A percentile compares a stretch with the other conserved stretches of the same genome.
Conservation (phyloP, 2,113 vertebrate species). For the Oncorhynchus masou region DNA sequence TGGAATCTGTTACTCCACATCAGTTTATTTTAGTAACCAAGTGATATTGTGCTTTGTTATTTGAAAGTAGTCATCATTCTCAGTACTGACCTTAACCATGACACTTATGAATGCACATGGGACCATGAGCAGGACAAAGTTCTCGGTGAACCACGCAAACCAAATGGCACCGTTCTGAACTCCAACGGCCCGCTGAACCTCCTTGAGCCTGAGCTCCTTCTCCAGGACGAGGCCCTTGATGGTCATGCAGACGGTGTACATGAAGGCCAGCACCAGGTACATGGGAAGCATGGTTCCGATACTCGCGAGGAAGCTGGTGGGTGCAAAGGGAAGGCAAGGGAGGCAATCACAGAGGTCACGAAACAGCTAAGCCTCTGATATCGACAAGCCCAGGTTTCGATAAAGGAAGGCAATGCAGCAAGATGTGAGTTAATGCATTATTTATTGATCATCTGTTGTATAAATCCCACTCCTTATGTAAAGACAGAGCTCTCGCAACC, state of each 20-base stretch:
- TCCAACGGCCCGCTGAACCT: slow-evolving; percentile 56
- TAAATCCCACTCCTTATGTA: neutral
- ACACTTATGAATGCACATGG: slow-evolving; percentile 68
- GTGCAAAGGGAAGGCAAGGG: slow-evolving; percentile 20
- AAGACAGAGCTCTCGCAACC: neutral
- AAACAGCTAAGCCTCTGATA: neutral
- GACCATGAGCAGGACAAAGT: slow-evolving; percentile 54
- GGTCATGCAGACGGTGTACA: slow-evolving; percentile 57
- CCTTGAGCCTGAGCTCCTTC: slow-evolving; percentile 69
- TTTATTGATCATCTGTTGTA: slow-evolving; percentile 6
- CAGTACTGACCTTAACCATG: slow-evolving; percentile 73
- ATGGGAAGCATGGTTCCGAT: slow-evolving; percentile 70
- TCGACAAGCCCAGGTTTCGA: neutral
- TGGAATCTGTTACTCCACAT: neutral
- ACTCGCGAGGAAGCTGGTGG: slow-evolving; percentile 70
- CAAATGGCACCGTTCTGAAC: slow-evolving; percentile 58
- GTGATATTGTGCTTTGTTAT: slow-evolving; percentile 49
- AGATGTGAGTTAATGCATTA: neutral
- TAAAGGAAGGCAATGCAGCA: neutral
- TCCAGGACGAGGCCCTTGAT: slow-evolving; percentile 72
- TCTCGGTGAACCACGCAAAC: slow-evolving; percentile 57
- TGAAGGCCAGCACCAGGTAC: slow-evolving; percentile 73
- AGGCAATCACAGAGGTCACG: slow-evolving; percentile 41
- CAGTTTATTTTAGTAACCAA: neutral
- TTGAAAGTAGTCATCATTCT: slow-evolving; percentile 15